These are phyloP conservation scores for Etheostoma cragini DNA, from an alignment of 2,113 vertebrate genomes.

Conservation along the genomic window DNA sequence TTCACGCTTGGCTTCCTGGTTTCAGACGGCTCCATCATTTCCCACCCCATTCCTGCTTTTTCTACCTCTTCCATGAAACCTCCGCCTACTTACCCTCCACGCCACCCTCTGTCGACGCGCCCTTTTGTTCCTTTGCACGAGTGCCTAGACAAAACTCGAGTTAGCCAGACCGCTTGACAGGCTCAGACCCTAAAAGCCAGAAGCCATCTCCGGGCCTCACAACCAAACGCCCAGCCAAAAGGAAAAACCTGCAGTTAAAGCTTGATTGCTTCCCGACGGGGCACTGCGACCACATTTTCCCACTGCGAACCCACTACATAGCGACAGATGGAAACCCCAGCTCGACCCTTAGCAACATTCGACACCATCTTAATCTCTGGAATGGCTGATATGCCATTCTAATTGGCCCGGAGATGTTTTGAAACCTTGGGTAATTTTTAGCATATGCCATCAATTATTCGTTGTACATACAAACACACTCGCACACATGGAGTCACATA, in stretches of 20 bases:
- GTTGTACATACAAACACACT: slow-evolving; percentile 44
- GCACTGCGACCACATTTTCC: slow-evolving; percentile 29
- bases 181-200: slow-evolving; percentile 29
- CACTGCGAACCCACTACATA: slow-evolving; percentile 7
- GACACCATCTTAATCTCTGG: slow-evolving; percentile 54
- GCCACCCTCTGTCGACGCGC: slow-evolving; percentile 19
- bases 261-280: slow-evolving; percentile 50
- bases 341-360: slow-evolving; percentile 36
- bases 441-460: slow-evolving; percentile 69
- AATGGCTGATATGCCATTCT: slow-evolving; percentile 56
- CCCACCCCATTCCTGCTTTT: slow-evolving; percentile 42
- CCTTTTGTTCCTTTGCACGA: slow-evolving; percentile 70
- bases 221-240: not conserved
- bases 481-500: slow-evolving; percentile 55
- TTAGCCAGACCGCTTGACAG: slow-evolving; percentile 41
- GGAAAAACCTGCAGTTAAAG: slow-evolving; percentile 22
- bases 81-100: not conserved
- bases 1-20: slow-evolving; percentile 72
- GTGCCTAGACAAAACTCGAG: slow-evolving; percentile 47
- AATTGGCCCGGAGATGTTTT: slow-evolving; percentile 69
- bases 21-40: slow-evolving; percentile 68
- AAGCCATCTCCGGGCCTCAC: slow-evolving; percentile 17
- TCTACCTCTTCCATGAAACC: slow-evolving; percentile 51
- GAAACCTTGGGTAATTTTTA: slow-evolving; percentile 64
- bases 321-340: slow-evolving; percentile 52